Evolutionary conservation across 2,797 vertebrate genomes (phyloP).

Genomic region (Taenioides sp.): DNA sequence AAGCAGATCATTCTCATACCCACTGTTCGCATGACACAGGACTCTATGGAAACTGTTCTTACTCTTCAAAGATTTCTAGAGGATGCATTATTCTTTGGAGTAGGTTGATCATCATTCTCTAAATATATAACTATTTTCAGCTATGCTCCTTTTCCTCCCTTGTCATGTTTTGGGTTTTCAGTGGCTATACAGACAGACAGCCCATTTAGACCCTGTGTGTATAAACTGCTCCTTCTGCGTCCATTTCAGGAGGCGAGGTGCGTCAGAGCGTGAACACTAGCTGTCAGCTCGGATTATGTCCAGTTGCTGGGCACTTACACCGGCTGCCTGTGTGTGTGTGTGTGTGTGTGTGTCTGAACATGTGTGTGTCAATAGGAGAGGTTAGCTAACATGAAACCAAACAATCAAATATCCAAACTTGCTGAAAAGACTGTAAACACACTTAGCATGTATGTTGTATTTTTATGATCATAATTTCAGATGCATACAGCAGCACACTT

Average conservation of each 20-base stretch:
- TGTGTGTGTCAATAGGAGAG: constrained; percentile 15
- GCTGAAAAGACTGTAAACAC: constrained; percentile 16
- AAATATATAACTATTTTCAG: constrained; percentile 19
- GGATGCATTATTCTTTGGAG: too few relatives aligned
- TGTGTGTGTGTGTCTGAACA: constrained; percentile 18
- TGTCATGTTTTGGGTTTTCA: constrained; percentile 50
- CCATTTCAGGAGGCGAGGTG: constrained; percentile 62
- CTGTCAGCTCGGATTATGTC: constrained; percentile 75
- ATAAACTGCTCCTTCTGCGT: constrained; percentile 50
- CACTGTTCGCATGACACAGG: too few relatives aligned
- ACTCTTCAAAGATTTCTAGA: too few relatives aligned
- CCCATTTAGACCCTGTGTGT: constrained; percentile 48
- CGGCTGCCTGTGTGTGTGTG: constrained; percentile 19
- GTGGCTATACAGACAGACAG: constrained; percentile 45
- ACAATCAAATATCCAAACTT: constrained; percentile 18
- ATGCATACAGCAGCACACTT: constrained; percentile 10
- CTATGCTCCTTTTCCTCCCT: constrained; percentile 4
- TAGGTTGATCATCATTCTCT: constrained; percentile 2
- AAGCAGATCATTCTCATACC: too few relatives aligned
- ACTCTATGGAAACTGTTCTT: too few relatives aligned
- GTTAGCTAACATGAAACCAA: constrained; percentile 27
- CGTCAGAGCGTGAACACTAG: constrained; percentile 73
- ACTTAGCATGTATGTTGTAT: neutral
- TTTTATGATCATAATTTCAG: constrained; percentile 2
- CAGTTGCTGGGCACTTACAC: constrained; percentile 42